Evolutionary conservation across 1,140 invertebrate species (phyloP).

Genomic region (Drosophila seguyi): DNA sequence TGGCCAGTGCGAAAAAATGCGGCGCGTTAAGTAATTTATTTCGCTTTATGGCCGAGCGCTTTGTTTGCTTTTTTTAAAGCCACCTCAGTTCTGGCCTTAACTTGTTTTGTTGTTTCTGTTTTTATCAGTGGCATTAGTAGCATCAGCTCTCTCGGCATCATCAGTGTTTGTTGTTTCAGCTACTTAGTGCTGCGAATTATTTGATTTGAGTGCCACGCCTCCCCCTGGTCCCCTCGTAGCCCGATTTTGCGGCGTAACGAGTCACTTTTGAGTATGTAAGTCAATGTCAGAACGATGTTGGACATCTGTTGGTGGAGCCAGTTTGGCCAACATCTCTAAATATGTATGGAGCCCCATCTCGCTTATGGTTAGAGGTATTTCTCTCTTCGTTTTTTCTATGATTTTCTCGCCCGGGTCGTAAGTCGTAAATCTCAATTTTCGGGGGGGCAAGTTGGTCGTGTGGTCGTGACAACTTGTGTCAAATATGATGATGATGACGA

Average conservation of each 20-base stretch:
- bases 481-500: slow-evolving; percentile 37
- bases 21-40: slow-evolving; percentile 68
- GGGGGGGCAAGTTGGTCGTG: slow-evolving; percentile 9
- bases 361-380: slow-evolving; percentile 37
- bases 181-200: slow-evolving; percentile 58
- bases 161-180: slow-evolving; percentile 49
- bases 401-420: slow-evolving; percentile 32
- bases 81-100: slow-evolving; percentile 29
- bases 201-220: slow-evolving; percentile 44
- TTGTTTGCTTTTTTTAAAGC: slow-evolving; percentile 42
- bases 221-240: neutral
- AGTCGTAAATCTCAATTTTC: slow-evolving; percentile 61
- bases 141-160: slow-evolving; percentile 17
- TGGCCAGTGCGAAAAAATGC: slow-evolving; percentile 58
- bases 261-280: slow-evolving; percentile 55
- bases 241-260: slow-evolving; percentile 32
- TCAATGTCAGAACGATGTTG: slow-evolving; percentile 59
- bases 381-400: slow-evolving; percentile 16
- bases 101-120: slow-evolving; percentile 34
- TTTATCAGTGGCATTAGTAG: slow-evolving; percentile 18
- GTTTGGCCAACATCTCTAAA: slow-evolving; percentile 44
- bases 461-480: slow-evolving; percentile 43
- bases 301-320: slow-evolving; percentile 40
- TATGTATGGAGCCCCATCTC: slow-evolving; percentile 44
- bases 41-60: slow-evolving; percentile 51